Conservation (phyloP, 2,888 invertebrate genomes). For the Teleogryllus oceanicus region DNA sequence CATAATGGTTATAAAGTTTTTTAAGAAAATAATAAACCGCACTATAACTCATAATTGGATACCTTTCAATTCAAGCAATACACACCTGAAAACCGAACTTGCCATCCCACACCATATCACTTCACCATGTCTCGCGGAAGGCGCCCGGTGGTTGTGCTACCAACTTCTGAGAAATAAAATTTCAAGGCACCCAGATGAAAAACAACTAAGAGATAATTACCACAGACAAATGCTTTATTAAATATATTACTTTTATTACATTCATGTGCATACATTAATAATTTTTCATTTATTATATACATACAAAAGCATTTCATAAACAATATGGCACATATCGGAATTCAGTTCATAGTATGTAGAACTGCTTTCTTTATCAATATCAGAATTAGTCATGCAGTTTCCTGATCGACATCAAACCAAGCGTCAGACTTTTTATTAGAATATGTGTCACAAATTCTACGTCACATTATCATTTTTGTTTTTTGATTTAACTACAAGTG, state of each 20-base stretch:
- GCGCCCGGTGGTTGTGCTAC: background rate
- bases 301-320: slow-evolving; percentile 4
- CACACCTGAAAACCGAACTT: background rate
- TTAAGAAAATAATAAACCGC: too few species aligned
- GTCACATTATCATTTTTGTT: background rate
- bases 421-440: too few species aligned
- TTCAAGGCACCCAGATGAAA: background rate
- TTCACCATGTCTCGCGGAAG: background rate
- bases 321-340: background rate
- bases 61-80: too few species aligned
- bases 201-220: background rate
- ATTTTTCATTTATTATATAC: background rate
- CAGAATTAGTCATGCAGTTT: too few species aligned
- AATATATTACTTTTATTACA: background rate
- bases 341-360: background rate
- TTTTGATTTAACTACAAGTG: slow-evolving; percentile 12
- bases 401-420: too few species aligned
- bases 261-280: background rate
- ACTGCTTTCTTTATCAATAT: too few species aligned
- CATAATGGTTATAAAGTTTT: too few species aligned
- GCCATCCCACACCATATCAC: slow-evolving; percentile 18
- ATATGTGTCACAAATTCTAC: too few species aligned
- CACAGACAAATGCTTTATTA: slow-evolving; percentile 1
- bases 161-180: background rate
- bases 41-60: too few species aligned